phyloP scores from a whole-genome alignment of 2,113 vertebrate species.

The Forbesichthys papilliferus region DNA sequence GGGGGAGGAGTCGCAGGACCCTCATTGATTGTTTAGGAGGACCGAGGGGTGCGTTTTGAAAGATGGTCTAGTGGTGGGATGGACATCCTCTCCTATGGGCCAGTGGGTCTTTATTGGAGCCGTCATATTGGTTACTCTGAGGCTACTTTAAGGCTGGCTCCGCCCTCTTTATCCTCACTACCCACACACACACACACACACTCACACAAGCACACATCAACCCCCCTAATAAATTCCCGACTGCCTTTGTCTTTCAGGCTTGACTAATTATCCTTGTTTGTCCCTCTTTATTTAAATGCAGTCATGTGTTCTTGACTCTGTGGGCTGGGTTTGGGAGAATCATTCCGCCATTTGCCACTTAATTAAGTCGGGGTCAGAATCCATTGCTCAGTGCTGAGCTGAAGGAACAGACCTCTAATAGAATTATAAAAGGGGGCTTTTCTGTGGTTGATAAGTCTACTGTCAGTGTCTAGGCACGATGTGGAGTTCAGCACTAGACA shows the following conservation, averaged over 20 bases:
- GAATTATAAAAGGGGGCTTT: conserved; percentile 67
- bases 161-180: conserved; percentile 60
- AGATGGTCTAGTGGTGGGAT: conserved; percentile 59
- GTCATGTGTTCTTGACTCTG: conserved; percentile 80
- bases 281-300: conserved; percentile 79
- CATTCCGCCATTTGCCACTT: conserved; percentile 80
- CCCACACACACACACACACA: conserved; percentile 6
- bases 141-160: conserved; percentile 42
- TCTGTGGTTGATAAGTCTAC: conserved; percentile 47
- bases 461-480: conserved; percentile 53
- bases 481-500: conserved; percentile 44
- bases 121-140: conserved; percentile 62
- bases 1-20: conserved; percentile 52
- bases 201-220: not conserved
- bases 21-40: conserved; percentile 70
- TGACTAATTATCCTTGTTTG: conserved; percentile 84
- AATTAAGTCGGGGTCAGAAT: conserved; percentile 79
- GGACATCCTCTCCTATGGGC: conserved; percentile 58
- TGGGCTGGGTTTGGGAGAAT: conserved; percentile 76
- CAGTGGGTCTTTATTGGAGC: conserved; percentile 62
- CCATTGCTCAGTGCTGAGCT: conserved; percentile 67
- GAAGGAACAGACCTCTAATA: conserved; percentile 65
- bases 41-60: conserved; percentile 57
- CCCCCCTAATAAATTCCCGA: conserved; percentile 68
- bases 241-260: conserved; percentile 76